Conservation (phyloP, 2,888 invertebrate species). For the Caenorhabditis wallacei region DNA sequence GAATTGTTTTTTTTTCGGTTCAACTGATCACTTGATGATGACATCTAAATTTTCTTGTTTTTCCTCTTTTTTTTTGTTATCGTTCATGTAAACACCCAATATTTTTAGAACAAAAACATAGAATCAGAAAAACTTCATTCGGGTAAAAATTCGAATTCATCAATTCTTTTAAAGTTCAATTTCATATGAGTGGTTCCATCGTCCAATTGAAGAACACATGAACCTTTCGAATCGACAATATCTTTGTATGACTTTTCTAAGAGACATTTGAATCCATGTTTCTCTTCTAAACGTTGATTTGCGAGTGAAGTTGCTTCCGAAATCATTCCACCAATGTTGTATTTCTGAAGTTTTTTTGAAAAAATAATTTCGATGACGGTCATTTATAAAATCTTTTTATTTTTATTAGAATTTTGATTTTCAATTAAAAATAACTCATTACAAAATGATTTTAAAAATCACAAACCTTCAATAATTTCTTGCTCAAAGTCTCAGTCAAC, state of each 20-base stretch:
- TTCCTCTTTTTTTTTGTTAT: no score
- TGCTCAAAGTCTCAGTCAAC: slow-evolving; percentile 6
- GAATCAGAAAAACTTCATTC: slow-evolving; percentile 2
- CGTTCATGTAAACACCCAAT: no score
- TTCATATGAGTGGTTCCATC: slow-evolving; percentile 28
- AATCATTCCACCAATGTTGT: slow-evolving; percentile 25
- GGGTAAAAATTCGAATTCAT: slow-evolving; percentile 2
- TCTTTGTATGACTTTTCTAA: slow-evolving; percentile 8
- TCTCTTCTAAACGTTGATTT: slow-evolving; percentile 21
- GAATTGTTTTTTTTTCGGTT: no score
- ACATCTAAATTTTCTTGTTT: no score
- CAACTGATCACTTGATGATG: no score
- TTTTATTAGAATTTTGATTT: no score
- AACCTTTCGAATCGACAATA: slow-evolving; percentile 19
- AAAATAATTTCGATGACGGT: no score
- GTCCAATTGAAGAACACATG: slow-evolving; percentile 8
- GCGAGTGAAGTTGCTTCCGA: slow-evolving; percentile 33
- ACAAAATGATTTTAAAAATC: slow-evolving; percentile 77
- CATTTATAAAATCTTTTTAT: no score
- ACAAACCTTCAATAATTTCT: background rate
- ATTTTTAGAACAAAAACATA: no score
- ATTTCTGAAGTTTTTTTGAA: slow-evolving; percentile 29
- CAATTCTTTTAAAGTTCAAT: slow-evolving; percentile 17
- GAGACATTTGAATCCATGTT: slow-evolving; percentile 26
- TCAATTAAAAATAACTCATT: slow-evolving; percentile 57